Evolutionary conservation across 1,140 invertebrate species (phyloP).

Genomic region (Aphaenogaster rudis): DNA sequence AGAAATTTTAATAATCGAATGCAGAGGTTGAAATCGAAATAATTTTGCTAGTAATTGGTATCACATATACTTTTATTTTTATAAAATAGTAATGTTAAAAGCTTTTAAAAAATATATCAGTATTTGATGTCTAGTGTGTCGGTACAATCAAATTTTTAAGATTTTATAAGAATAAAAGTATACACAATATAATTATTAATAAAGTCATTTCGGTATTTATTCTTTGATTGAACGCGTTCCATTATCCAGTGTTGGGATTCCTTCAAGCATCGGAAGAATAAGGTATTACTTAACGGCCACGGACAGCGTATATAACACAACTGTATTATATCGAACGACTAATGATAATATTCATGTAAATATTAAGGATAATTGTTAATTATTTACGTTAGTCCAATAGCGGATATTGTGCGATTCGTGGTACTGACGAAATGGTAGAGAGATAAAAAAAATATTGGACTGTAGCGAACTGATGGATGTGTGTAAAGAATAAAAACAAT

Average conservation of each 20-base stretch:
- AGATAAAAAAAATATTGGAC: conserved; percentile 64
- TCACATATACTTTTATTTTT: background rate
- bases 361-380: conserved; percentile 71
- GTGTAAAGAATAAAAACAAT: conserved; percentile 60
- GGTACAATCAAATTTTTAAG: background rate
- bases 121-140: background rate
- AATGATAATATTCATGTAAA: conserved; percentile 71
- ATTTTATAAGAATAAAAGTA: background rate
- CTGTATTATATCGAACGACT: conserved; percentile 73
- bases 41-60: background rate
- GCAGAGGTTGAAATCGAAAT: conserved; percentile 7
- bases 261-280: conserved; percentile 5
- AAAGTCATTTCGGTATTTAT: background rate
- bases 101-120: background rate
- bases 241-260: background rate
- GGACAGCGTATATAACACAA: conserved; percentile 47
- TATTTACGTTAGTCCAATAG: conserved; percentile 69
- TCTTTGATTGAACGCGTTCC: background rate
- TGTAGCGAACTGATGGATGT: conserved; percentile 69
- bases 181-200: background rate
- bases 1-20: background rate
- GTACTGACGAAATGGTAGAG: conserved; percentile 60
- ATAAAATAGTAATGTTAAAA: background rate
- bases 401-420: conserved; percentile 56
- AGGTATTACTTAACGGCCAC: conserved; percentile 53